A percentile compares a stretch with the other conserved stretches of the same genome.
Evolutionary conservation across 2,888 invertebrate genomes (phyloP).

Genomic region (Andrena minutula): DNA sequence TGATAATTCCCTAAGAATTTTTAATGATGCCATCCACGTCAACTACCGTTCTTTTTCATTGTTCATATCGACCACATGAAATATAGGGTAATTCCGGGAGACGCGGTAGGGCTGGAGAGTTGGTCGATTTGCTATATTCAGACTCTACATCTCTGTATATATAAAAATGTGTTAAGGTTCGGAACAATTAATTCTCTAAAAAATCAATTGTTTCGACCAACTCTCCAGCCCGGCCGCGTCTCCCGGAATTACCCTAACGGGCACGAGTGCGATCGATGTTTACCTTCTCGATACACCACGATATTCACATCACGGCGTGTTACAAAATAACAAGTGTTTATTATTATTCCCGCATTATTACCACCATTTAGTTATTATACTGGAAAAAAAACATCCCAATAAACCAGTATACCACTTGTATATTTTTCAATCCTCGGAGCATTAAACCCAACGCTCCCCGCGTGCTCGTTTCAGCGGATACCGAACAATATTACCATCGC

Average conservation of each 20-base stretch:
- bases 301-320: background rate
- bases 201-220: too few relatives aligned
- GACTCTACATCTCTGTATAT: too few relatives aligned
- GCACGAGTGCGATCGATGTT: background rate
- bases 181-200: too few relatives aligned
- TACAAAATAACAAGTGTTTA: conserved; percentile 6
- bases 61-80: background rate
- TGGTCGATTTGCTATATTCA: too few relatives aligned
- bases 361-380: background rate
- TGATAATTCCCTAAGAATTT: conserved; percentile 29
- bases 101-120: too few relatives aligned
- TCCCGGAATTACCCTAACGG: too few relatives aligned
- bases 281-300: conserved; percentile 4
- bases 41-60: conserved; percentile 24
- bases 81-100: too few relatives aligned
- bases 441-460: background rate
- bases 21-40: conserved; percentile 28
- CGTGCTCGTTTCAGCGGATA: background rate
- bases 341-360: background rate
- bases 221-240: too few relatives aligned
- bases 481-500: background rate
- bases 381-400: background rate
- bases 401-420: background rate
- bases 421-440: background rate
- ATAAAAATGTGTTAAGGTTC: too few relatives aligned